Conservation (phyloP, 1,140 invertebrate genomes). For the Varroa destructor region DNA sequence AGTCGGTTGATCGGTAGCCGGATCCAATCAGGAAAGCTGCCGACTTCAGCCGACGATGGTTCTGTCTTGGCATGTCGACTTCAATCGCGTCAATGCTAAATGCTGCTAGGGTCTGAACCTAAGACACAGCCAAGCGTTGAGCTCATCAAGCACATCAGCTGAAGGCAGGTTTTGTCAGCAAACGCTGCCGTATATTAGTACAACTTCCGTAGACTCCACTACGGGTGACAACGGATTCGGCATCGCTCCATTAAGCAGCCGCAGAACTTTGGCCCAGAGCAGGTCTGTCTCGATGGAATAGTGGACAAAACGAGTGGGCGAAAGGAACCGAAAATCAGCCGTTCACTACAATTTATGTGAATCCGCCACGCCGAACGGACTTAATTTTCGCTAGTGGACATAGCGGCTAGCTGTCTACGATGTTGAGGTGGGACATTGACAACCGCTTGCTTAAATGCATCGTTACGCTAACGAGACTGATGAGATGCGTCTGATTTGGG, state of each 20-base stretch:
- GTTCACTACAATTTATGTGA: too few relatives aligned
- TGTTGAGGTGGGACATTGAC: too few relatives aligned
- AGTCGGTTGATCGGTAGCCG: too few relatives aligned
- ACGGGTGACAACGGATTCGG: constrained; percentile 10
- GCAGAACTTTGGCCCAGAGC: constrained; percentile 19
- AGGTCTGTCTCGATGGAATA: background rate
- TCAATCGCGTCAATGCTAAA: too few relatives aligned
- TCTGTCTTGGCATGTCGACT: too few relatives aligned
- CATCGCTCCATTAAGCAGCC: constrained; percentile 27
- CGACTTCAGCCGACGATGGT: background rate
- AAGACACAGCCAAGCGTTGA: background rate
- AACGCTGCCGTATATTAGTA: background rate
- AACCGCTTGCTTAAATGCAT: too few relatives aligned
- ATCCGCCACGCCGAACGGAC: too few relatives aligned
- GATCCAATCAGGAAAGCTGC: background rate
- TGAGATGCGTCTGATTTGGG: too few relatives aligned
- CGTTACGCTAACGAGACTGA: too few relatives aligned
- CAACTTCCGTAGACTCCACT: background rate
- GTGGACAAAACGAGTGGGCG: background rate
- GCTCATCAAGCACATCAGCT: constrained; percentile 26
- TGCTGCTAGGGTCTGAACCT: too few relatives aligned
- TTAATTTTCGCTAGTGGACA: too few relatives aligned
- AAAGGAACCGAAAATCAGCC: background rate
- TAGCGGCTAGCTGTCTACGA: too few relatives aligned
- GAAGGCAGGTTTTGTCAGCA: constrained; percentile 16